Evolutionary conservation across 2,797 vertebrate genomes (phyloP).

Genomic region (Neosilurus mollespiculum): DNA sequence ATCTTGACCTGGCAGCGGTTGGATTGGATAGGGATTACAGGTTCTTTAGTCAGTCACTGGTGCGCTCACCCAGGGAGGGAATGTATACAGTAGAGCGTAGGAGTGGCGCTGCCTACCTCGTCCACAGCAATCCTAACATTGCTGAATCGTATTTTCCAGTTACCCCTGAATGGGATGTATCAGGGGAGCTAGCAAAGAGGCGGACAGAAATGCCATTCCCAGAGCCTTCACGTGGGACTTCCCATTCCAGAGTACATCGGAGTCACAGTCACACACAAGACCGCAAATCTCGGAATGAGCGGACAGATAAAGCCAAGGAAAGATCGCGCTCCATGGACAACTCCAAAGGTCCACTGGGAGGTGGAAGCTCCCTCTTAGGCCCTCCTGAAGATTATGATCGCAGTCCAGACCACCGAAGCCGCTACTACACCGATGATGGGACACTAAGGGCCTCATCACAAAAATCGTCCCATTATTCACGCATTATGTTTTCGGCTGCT

Average conservation of each 20-base stretch:
- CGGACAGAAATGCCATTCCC: constrained; percentile 99
- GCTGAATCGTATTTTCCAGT: constrained; percentile 95
- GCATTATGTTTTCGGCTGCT: constrained; percentile 88
- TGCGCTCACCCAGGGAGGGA: constrained; percentile 90
- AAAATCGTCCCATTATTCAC: constrained; percentile 87
- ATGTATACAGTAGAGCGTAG: constrained; percentile 94
- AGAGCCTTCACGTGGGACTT: constrained; percentile 94
- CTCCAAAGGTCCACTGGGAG: constrained; percentile 88
- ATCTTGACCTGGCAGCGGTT: constrained; percentile 82
- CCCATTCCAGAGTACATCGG: constrained; percentile 95
- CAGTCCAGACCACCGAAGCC: constrained; percentile 88
- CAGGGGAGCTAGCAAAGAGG: constrained; percentile 94
- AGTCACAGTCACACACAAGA: constrained; percentile 99
- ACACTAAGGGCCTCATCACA: constrained; percentile 87
- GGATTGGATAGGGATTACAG: constrained; percentile 89
- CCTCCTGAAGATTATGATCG: constrained; percentile 89
- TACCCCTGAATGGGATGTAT: constrained; percentile 98
- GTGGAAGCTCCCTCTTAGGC: constrained; percentile 75
- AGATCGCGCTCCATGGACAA: constrained; percentile 98
- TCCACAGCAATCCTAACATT: constrained; percentile 91
- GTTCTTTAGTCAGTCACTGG: constrained; percentile 91
- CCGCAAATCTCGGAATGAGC: constrained; percentile 93
- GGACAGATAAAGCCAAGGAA: constrained; percentile 95
- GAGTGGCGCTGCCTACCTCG: constrained; percentile 83
- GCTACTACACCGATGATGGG: constrained; percentile 91